Evolutionary conservation across 2,888 invertebrate species (phyloP).

Genomic region (Hipparchia semele): DNA sequence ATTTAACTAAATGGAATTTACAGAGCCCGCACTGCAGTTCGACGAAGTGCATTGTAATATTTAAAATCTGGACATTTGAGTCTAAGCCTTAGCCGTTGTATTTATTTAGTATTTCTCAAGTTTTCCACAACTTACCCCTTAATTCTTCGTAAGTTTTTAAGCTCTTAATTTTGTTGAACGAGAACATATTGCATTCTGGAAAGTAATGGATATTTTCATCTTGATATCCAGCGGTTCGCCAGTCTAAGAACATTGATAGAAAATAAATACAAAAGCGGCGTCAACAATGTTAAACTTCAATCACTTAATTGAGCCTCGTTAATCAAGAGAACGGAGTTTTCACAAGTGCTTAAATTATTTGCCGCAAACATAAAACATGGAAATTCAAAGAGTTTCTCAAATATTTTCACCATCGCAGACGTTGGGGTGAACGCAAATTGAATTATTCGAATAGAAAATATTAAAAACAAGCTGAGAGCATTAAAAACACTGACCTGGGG

Average conservation of each 20-base stretch:
- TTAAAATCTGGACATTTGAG: conserved; percentile 79
- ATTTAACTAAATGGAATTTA: conserved; percentile 84
- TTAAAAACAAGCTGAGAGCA: conserved; percentile 68
- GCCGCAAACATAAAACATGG: conserved; percentile 78
- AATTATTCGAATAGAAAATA: conserved; percentile 73
- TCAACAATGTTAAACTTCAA: conserved; percentile 71
- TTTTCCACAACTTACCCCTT: conserved; percentile 21
- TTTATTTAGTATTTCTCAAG: conserved; percentile 68
- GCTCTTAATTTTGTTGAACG: conserved; percentile 13
- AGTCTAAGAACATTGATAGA: not conserved
- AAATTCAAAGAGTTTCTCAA: conserved; percentile 75
- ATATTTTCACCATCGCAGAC: conserved; percentile 75
- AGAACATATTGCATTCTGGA: conserved; percentile 14
- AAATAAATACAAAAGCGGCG: conserved; percentile 58
- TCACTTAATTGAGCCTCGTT: conserved; percentile 76
- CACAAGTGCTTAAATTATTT: conserved; percentile 79
- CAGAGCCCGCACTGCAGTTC: conserved; percentile 82
- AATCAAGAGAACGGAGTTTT: conserved; percentile 79
- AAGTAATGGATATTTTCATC: not conserved
- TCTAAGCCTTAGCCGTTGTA: conserved; percentile 70
- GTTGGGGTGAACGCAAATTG: conserved; percentile 65
- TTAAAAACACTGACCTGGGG: conserved; percentile 75
- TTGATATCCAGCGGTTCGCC: not conserved
- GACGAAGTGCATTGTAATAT: conserved; percentile 81
- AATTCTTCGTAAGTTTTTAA: conserved; percentile 19